Conservation (phyloP, 2,888 invertebrate genomes). For the Leistus spinibarbis region DNA sequence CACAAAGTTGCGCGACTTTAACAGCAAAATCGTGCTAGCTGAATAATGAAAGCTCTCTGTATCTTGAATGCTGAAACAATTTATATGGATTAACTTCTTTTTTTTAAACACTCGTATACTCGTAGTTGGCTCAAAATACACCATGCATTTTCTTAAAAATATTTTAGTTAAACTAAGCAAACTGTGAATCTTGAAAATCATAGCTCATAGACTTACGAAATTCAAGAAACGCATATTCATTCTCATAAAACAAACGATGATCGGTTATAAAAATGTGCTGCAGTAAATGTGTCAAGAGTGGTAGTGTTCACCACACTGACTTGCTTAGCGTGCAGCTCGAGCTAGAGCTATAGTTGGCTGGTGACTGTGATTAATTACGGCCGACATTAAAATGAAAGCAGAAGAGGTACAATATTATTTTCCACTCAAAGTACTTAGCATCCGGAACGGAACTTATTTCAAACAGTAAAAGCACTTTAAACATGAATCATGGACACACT, state of each 20-base stretch:
- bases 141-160: too few relatives aligned
- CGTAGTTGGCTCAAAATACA: too few relatives aligned
- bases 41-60: constrained; percentile 32
- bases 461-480: constrained; percentile 37
- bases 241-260: too few relatives aligned
- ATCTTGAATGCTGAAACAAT: constrained; percentile 31
- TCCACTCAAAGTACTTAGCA: constrained; percentile 38
- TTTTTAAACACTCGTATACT: constrained; percentile 15
- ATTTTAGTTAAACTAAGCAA: too few relatives aligned
- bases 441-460: constrained; percentile 36
- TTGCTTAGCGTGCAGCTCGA: neutral
- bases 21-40: constrained; percentile 31
- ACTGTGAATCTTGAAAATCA: too few relatives aligned
- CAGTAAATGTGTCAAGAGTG: too few relatives aligned
- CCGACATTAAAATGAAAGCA: constrained; percentile 31
- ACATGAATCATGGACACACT: constrained; percentile 38
- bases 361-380: neutral
- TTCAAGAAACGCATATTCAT: too few relatives aligned
- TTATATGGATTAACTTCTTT: constrained; percentile 34
- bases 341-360: neutral
- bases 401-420: constrained; percentile 37
- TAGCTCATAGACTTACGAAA: too few relatives aligned
- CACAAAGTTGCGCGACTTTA: constrained; percentile 27
- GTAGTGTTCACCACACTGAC: too few relatives aligned
- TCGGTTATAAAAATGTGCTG: too few relatives aligned